Base-by-base conservation (phyloP, 1,140 invertebrate genomes). In the Samia ricini region DNA sequence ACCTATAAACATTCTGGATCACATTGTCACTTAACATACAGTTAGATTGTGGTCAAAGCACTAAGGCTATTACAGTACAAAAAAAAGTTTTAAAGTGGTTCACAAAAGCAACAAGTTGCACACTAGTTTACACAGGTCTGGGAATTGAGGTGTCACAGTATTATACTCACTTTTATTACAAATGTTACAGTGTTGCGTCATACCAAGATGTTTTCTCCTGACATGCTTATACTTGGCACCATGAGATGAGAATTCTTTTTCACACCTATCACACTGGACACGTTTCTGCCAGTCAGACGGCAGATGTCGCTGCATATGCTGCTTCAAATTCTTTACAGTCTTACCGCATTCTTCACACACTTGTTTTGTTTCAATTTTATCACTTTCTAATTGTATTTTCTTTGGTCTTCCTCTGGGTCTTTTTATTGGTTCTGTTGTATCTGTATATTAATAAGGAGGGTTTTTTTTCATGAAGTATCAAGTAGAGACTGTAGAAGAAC, bases 301-400 rank as follows among this genome's bases (percentile, higher is more conserved):
- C 4, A 62, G 48, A 42, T 88, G 85, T 18, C 52, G 49, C 4
- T 24, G 26, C 29, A 76, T 66, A 42, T 88, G 86, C 5, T 69
- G 61, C 21, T 76, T 79, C 21, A 89, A 52, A 54, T 86, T 79
- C 7, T 61, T 67, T 2, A 89, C 83, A 15, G 61, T 66, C 61
- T 81, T 79, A 3, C 86, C 86, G 70, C 86, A 89, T 29, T 83
- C 79, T n/a, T 83, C 82, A 60, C 84, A 87, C 12, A 87, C 59
- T 59, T 60, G 50, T 63, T 64, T 69, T 7, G n/a, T 3, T 24
- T 15, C 22, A 24, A 8, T 59, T 7, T n/a, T 2, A 24, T 15
- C 15, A 2, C 24, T 50, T 8, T 22, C 42, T 24, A 20, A 75
- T 58, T 71, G 79, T 59, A 24, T 71, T 71, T 67, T 71, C 0